Evolutionary conservation across 2,888 invertebrate genomes (phyloP), one percentile per base, ranked within the genome.

Genomic region (Aricia artaxerxes): DNA sequence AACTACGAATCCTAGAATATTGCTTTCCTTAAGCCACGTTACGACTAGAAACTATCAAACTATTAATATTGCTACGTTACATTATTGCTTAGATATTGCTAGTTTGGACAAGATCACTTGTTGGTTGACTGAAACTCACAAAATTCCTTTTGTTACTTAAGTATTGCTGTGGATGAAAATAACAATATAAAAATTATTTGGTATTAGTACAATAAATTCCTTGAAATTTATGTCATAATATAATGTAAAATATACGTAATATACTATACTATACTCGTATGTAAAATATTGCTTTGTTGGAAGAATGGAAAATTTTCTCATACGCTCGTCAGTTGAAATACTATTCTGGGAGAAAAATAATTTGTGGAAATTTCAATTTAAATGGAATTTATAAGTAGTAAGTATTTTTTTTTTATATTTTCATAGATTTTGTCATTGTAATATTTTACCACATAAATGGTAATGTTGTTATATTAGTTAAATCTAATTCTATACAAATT

Each of bases 401-500:
- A 69, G 13, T 4, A 1, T 13, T 69, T 24, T 5, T 6, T 5
- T 69, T 64, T 16, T 16, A 35, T 69, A 31, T 69, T 69, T 69
- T 38, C 69, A 35, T 38, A 16, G 35, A 38, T 69, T 69, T 38
- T 40, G 31, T 64, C 73, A 79, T 38, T 73, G 60, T 75, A 53
- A 77, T 76, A 80, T 24, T 49, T 80, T 83, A 83, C 81, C 72
- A 80, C 16, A 80, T 79, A 79, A 80, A 80, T 78, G 78, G 81
- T 83, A 78, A 53, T 49, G n/a, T 5, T 53, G 38, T 72, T 49
- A 72, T 24, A 64, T 60, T n/a, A 38, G 16, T 69, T 69, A 38
- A n/a, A 24, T 57, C 73, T 78, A 73, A 78, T 78, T 57, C 78
- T 93, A 93, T 91, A 88, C 92, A 91, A 92, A 90, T 93, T 94